Evolutionary conservation across 1,140 invertebrate species (phyloP).

Genomic region (Brachystomella parvula): DNA sequence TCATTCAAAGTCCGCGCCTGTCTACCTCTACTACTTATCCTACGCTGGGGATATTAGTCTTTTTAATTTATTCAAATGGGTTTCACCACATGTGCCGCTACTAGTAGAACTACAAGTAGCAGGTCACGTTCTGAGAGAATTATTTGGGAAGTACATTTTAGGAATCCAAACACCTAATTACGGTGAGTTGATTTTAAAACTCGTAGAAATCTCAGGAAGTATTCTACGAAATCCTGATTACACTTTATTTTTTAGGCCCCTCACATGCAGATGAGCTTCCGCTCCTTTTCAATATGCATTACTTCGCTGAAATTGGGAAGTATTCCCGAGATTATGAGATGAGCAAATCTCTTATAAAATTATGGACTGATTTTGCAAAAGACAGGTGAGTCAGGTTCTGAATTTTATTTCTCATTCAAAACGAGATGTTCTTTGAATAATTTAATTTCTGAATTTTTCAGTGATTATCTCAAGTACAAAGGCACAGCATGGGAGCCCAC

Average conservation of each 20-base stretch:
- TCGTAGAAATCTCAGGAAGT: not conserved
- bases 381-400: slow-evolving; percentile 1
- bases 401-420: too few relatives aligned
- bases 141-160: slow-evolving; percentile 1
- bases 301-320: slow-evolving; percentile 1
- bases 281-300: slow-evolving; percentile 12
- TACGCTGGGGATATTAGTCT: slow-evolving; percentile 10
- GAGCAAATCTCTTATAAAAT: slow-evolving; percentile 8
- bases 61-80: slow-evolving; percentile 14
- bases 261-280: slow-evolving; percentile 8
- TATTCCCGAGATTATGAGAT: not conserved
- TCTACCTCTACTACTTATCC: slow-evolving; percentile 1
- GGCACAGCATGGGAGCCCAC: not conserved
- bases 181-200: slow-evolving; percentile 6
- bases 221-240: not conserved
- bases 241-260: not conserved
- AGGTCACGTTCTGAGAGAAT: not conserved
- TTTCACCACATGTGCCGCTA: not conserved
- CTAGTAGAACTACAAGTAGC: slow-evolving; percentile 1
- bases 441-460: not conserved
- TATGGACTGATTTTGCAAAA: slow-evolving; percentile 12
- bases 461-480: not conserved
- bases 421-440: not conserved
- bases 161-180: not conserved
- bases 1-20: not conserved